A percentile compares a stretch with the other conserved stretches of the same genome.
phyloP scores from a whole-genome alignment of 2,113 vertebrate species.

The Xenopus laevis region DNA sequence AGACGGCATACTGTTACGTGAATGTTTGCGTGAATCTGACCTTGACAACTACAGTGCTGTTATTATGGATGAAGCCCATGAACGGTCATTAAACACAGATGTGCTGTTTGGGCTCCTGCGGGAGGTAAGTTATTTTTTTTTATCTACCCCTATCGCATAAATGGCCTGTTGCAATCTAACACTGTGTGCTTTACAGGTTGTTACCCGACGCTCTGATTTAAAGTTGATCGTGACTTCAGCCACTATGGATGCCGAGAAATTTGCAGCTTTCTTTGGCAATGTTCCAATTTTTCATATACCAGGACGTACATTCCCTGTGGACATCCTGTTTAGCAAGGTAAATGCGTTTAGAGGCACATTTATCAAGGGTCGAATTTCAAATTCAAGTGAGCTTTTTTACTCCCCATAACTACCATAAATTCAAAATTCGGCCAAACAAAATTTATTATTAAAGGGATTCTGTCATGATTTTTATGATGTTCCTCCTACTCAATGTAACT shows the following conservation, averaged over 20 bases:
- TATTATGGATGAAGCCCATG: constrained; percentile 97
- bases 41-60: constrained; percentile 96
- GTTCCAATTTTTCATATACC: constrained; percentile 97
- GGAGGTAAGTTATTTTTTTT: constrained; percentile 69
- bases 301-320: constrained; percentile 93
- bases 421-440: too few species aligned
- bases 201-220: constrained; percentile 89
- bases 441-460: too few species aligned
- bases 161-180: background rate
- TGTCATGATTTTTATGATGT: too few species aligned
- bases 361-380: too few species aligned
- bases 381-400: too few species aligned
- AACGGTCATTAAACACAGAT: constrained; percentile 92
- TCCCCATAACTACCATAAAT: too few species aligned
- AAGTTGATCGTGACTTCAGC: constrained; percentile 96
- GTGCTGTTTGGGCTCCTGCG: constrained; percentile 94
- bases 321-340: constrained; percentile 97
- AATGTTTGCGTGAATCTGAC: constrained; percentile 91
- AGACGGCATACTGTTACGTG: constrained; percentile 92
- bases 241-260: constrained; percentile 98
- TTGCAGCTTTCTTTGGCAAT: constrained; percentile 94
- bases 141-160: too few species aligned
- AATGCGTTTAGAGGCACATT: background rate
- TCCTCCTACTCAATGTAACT: too few species aligned
- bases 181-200: constrained; percentile 71